Evolutionary conservation across 2,797 vertebrate genomes (phyloP).

Genomic region (Xenentodon cancila): DNA sequence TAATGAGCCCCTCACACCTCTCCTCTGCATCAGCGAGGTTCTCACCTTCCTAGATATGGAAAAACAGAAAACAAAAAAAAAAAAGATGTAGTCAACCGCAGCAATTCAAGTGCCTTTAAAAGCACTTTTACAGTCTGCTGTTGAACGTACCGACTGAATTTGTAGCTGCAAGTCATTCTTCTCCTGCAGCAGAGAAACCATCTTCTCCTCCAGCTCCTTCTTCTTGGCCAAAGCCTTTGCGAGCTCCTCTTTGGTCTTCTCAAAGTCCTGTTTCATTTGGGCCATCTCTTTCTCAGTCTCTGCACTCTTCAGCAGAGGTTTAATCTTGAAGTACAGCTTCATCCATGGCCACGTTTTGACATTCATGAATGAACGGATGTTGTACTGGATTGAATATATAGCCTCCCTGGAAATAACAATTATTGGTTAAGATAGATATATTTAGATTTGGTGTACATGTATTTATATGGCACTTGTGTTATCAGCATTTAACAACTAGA

Average conservation of each 20-base stretch:
- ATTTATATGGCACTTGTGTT: too few species aligned
- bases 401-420: slow-evolving; percentile 44
- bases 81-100: neutral
- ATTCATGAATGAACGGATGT: slow-evolving; percentile 91
- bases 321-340: slow-evolving; percentile 95
- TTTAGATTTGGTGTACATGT: too few species aligned
- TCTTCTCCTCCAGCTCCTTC: slow-evolving; percentile 87
- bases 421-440: too few species aligned
- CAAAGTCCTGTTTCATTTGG: slow-evolving; percentile 91
- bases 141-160: slow-evolving; percentile 81
- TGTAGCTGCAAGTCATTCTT: slow-evolving; percentile 89
- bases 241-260: slow-evolving; percentile 87
- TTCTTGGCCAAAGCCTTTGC: slow-evolving; percentile 85
- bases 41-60: slow-evolving; percentile 58
- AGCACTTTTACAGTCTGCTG: too few species aligned
- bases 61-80: neutral
- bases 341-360: slow-evolving; percentile 97
- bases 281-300: slow-evolving; percentile 93
- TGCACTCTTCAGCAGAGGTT: slow-evolving; percentile 90
- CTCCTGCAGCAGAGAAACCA: slow-evolving; percentile 83
- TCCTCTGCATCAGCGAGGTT: slow-evolving; percentile 87
- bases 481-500: too few species aligned
- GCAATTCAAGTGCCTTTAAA: neutral
- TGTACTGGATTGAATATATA: slow-evolving; percentile 81
- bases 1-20: slow-evolving; percentile 89